Conservation (phyloP, 2,113 vertebrate species). For the Thamnaconus septentrionalis region DNA sequence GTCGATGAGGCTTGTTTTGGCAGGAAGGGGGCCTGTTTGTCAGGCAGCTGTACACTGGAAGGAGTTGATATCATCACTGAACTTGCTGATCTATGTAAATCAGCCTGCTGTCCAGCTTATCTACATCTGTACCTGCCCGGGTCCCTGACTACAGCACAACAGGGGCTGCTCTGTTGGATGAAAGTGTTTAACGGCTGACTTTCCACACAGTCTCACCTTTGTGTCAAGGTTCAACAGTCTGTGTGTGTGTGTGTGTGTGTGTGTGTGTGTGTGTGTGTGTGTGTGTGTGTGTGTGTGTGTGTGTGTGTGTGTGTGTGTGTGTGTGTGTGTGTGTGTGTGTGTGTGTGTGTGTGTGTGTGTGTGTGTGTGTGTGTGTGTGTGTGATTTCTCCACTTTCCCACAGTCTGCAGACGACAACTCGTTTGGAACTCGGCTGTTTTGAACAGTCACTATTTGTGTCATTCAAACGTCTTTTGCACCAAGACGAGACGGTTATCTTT, state of each 20-base stretch:
- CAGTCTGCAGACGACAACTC: conserved; percentile 7
- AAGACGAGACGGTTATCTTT: no score
- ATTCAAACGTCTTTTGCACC: no score
- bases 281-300: background rate
- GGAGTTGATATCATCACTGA: conserved; percentile 67
- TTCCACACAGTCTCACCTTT: conserved; percentile 33
- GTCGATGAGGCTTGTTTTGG: conserved; percentile 22
- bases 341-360: no score
- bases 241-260: background rate
- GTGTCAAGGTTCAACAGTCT: conserved; percentile 34
- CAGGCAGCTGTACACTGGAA: conserved; percentile 18
- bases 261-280: background rate
- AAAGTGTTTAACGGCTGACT: conserved; percentile 31
- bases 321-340: background rate
- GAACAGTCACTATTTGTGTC: no score
- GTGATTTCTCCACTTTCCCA: conserved; percentile 39
- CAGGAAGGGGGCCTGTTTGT: conserved; percentile 34
- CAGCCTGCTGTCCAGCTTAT: conserved; percentile 47
- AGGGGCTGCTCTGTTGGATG: conserved; percentile 10
- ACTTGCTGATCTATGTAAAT: conserved; percentile 29
- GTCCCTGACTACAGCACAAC: conserved; percentile 14
- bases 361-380: background rate
- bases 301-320: background rate
- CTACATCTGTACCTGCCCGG: conserved; percentile 44
- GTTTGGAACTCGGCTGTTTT: no score